These are phyloP conservation scores for Hermodice carunculata DNA, from an alignment of 2,888 invertebrate species.

Conservation along the genomic window DNA sequence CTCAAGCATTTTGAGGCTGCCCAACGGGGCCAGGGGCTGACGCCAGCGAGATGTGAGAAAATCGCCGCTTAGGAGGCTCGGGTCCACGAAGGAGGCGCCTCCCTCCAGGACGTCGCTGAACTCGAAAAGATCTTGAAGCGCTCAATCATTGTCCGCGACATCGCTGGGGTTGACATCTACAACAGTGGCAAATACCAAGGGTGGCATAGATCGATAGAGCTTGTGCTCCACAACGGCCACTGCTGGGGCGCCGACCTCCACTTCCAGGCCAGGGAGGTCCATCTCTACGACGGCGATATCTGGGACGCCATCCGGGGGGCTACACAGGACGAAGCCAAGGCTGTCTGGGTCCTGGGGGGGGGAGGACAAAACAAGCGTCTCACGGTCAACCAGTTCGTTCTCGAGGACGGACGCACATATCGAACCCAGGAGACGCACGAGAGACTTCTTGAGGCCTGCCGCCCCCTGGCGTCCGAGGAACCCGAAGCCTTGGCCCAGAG, in stretches of 20 bases:
- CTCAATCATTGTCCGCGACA: slow-evolving; percentile 18
- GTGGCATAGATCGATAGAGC: slow-evolving; percentile 7
- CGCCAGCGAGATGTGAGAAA: background rate
- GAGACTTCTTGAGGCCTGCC: background rate
- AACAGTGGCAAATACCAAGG: slow-evolving; percentile 6
- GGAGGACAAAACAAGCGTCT: slow-evolving; percentile 10
- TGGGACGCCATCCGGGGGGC: slow-evolving; percentile 24
- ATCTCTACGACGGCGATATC: slow-evolving; percentile 23
- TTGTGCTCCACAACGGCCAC: slow-evolving; percentile 31
- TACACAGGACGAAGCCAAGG: slow-evolving; percentile 14
- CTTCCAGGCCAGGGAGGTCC: slow-evolving; percentile 11
- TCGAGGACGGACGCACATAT: slow-evolving; percentile 16
- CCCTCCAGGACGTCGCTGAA: slow-evolving; percentile 20
- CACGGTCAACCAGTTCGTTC: slow-evolving; percentile 28
- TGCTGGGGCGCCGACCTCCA: slow-evolving; percentile 27
- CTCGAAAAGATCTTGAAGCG: slow-evolving; percentile 22
- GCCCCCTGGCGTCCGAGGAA: background rate
- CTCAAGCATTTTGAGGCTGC: slow-evolving; percentile 27
- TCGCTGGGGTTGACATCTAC: slow-evolving; percentile 22
- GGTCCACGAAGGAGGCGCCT: slow-evolving; percentile 30
- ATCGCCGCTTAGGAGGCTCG: slow-evolving; percentile 10
- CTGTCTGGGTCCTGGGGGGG: slow-evolving; percentile 26
- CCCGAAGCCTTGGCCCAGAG: too few species aligned
- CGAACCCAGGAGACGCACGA: slow-evolving; percentile 3
- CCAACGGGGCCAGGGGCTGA: slow-evolving; percentile 15